Evolutionary conservation across 92 coral and sea anemone species (phyloP).

Genomic region (Epizoanthus stellaris): DNA sequence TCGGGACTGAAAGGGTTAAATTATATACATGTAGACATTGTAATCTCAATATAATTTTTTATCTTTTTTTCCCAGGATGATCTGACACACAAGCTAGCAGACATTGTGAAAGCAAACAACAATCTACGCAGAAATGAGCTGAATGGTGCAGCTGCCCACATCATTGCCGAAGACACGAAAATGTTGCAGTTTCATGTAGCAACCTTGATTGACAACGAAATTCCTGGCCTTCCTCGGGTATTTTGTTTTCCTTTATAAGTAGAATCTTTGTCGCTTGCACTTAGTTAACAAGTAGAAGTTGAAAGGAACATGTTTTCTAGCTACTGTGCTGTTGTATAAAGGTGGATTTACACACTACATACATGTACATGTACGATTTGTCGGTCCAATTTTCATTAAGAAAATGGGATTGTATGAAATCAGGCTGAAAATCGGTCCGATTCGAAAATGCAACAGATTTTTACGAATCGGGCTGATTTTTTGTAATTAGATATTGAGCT

Average conservation of each 20-base stretch:
- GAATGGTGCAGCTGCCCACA: slow-evolving; percentile 99
- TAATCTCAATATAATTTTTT: not conserved
- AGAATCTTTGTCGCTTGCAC: not conserved
- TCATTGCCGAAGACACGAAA: slow-evolving; percentile 96
- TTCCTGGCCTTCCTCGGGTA: slow-evolving; percentile 98
- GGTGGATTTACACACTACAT: no score
- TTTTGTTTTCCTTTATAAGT: not conserved
- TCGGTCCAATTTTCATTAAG: no score
- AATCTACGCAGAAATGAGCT: slow-evolving; percentile 92
- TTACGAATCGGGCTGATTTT: no score
- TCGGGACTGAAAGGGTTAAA: not conserved
- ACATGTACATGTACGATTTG: no score
- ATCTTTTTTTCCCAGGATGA: slow-evolving; percentile 77
- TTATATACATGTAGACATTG: not conserved
- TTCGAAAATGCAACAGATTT: no score
- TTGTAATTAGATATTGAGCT: no score
- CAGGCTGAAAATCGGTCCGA: no score
- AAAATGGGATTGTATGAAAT: no score
- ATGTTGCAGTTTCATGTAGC: slow-evolving; percentile 99
- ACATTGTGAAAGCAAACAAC: slow-evolving; percentile 94
- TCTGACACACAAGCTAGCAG: slow-evolving; percentile 97
- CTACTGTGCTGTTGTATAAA: not conserved
- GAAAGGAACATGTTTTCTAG: not conserved
- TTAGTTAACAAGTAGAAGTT: not conserved
- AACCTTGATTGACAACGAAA: slow-evolving; percentile 95